Conservation (phyloP, 2,113 vertebrate genomes). For the Typhlomys cinereus region DNA sequence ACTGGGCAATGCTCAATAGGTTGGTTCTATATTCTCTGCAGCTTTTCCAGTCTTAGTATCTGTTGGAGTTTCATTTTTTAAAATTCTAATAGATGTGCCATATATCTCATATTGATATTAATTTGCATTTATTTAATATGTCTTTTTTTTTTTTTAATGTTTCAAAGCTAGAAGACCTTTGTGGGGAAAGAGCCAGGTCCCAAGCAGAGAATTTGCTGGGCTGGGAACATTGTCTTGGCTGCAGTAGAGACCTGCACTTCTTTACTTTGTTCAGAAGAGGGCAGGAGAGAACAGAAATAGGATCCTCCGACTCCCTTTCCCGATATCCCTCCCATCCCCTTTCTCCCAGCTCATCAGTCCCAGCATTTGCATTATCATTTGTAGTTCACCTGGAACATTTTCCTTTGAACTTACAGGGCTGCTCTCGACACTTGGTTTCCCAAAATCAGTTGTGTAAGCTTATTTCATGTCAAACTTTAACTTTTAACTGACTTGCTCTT, state of each 20-base stretch:
- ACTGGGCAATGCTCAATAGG: too few relatives aligned
- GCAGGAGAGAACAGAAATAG: constrained; percentile 61
- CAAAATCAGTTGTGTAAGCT: neutral
- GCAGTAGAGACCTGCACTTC: constrained; percentile 11
- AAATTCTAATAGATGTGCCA: neutral
- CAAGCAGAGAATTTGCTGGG: neutral
- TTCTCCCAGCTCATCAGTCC: neutral
- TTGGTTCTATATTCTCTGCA: neutral
- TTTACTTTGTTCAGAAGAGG: constrained; percentile 27
- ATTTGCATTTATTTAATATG: neutral
- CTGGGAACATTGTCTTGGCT: neutral
- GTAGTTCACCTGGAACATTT: neutral
- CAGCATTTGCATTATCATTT: neutral
- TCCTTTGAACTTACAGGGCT: neutral
- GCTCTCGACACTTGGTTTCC: neutral
- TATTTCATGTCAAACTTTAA: neutral
- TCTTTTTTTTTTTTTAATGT: neutral
- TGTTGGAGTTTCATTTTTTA: neutral
- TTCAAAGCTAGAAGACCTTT: neutral
- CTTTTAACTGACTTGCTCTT: neutral
- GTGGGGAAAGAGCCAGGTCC: neutral
- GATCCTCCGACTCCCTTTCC: too few relatives aligned
- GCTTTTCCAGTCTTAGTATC: neutral
- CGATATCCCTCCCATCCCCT: too few relatives aligned
- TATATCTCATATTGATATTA: constrained; percentile 6